Base-by-base conservation (phyloP, 1,140 invertebrate species). In the Potamilus streckersoni region DNA sequence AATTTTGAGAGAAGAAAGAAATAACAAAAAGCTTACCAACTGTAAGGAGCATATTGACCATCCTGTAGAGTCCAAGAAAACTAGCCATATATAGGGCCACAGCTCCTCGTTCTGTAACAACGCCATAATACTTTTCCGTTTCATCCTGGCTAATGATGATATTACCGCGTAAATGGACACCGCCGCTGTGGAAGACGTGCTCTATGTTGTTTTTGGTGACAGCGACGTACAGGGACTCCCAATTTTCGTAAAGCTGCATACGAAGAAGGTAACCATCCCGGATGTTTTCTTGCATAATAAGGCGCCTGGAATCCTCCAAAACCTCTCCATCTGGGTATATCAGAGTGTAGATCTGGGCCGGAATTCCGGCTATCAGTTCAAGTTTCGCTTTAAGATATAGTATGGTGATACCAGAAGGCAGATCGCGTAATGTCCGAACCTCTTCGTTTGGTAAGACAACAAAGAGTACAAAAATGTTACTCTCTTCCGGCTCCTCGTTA, bases 401-500 rank as follows among this genome's bases (percentile, higher is more conserved):
- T 1, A 85, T 73, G 16, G 74, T 78, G 20, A 82, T 79, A 14
- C 85, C 85, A 12, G 84, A 85, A 11, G 66, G 19, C 2, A 86
- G 66, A 13, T 79, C 69, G 5, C 85, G 75, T 0, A 86, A 69
- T 0, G 85, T 83, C 55, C 84, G 82, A 1, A 86, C 81, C 69
- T 82, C 78, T 27, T 86, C 81, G 16, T 63, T 74, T 12, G 85
- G 85, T 11, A 86, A 69, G 49, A 85, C 74, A 20, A 86, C 73
- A 65, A 86, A 86, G 3, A 86, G 38, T 38, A 38, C 38, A 2
- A 38, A 38, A 38, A 38, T 38, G 38, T 38, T 38, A 38, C 8
- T 38, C 38, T 38, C 38, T 38, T 38, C 38, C 38, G 4, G 1
- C 8, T 38, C 38, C 38, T 38, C 38, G 38, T 38, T 38, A 38